Conservation (phyloP, 30 jellyfish, hydroid and myxozoan species). For the Turritopsis dohrnii region DNA sequence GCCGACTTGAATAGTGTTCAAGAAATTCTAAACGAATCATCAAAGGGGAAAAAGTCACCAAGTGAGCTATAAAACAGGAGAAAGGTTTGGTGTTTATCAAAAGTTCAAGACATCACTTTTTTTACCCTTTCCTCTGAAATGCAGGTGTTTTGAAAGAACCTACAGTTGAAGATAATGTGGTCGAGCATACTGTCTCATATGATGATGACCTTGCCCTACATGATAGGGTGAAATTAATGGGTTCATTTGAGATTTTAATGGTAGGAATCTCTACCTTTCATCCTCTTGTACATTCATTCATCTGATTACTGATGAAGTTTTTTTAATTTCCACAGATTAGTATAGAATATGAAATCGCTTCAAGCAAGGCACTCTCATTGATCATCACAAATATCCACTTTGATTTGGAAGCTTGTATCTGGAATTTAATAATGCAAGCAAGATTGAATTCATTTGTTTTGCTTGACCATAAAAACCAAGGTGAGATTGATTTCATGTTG, state of each 20-base stretch:
- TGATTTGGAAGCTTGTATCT: conserved; percentile 3
- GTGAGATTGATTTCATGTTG: conserved; percentile 5
- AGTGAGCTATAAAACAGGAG: background rate
- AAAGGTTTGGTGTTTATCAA: background rate
- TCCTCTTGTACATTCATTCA: background rate
- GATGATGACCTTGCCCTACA: background rate
- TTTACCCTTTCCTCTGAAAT: background rate
- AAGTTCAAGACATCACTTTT: background rate
- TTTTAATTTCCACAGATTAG: background rate
- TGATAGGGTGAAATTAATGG: background rate
- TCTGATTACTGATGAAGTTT: background rate
- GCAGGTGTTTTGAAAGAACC: background rate
- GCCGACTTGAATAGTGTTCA: background rate
- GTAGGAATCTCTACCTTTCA: background rate
- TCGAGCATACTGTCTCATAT: background rate
- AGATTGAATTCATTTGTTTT: background rate
- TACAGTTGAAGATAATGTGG: background rate
- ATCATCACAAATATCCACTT: background rate
- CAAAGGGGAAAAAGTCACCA: background rate
- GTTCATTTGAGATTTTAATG: background rate
- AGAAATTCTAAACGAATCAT: background rate
- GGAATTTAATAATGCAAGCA: conserved; percentile 1
- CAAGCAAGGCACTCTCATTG: background rate
- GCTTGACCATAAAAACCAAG: conserved; percentile 14
- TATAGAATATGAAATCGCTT: background rate